Evolutionary conservation across 2,113 vertebrate genomes (phyloP).

Genomic region (Scartelaos histophorus): DNA sequence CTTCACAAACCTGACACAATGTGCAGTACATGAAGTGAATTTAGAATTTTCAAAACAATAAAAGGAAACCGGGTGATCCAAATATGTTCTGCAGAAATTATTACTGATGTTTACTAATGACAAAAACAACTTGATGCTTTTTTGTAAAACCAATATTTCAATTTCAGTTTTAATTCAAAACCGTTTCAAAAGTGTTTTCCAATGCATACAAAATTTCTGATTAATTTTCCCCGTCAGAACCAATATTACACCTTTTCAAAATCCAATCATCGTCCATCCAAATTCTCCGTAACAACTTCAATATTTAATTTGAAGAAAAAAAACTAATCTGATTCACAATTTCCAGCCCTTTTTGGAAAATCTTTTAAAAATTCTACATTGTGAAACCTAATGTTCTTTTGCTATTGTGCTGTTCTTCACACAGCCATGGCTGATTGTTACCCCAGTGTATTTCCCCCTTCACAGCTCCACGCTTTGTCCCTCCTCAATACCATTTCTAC

Average conservation of each 20-base stretch:
- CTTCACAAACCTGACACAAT: too few species aligned
- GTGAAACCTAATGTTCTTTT: not conserved
- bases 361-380: not conserved
- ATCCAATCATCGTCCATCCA: not conserved
- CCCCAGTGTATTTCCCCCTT: too few species aligned
- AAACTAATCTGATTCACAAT: not conserved
- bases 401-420: not conserved
- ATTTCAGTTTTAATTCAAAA: not conserved
- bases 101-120: too few species aligned
- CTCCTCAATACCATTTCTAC: too few species aligned
- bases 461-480: too few species aligned
- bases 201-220: not conserved
- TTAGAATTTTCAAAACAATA: too few species aligned
- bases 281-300: too few species aligned
- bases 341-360: not conserved
- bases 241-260: not conserved
- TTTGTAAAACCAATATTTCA: not conserved
- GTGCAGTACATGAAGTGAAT: too few species aligned
- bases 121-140: not conserved
- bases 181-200: not conserved
- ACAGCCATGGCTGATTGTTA: too few species aligned
- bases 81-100: too few species aligned
- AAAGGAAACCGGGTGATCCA: too few species aligned
- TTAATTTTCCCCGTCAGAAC: not conserved
- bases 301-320: not conserved